A percentile compares a stretch with the other conserved stretches of the same genome.
phyloP scores from a whole-genome alignment of 2,888 invertebrate genomes.

The Lobophora halterata region DNA sequence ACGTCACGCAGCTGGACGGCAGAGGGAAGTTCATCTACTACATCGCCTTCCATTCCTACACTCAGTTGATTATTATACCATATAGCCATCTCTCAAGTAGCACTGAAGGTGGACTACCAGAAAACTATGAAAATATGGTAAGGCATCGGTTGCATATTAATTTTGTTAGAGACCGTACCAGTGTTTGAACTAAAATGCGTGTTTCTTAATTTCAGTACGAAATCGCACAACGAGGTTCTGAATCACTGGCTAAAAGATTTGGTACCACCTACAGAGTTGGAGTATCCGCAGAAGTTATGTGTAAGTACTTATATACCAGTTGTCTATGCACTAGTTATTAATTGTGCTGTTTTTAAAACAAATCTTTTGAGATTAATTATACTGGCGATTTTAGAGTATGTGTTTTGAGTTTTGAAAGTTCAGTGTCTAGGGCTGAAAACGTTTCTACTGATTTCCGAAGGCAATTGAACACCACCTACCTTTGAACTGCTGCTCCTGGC shows the following conservation, averaged over 20 bases:
- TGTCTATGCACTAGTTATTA: too few relatives aligned
- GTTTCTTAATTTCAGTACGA: slow-evolving; percentile 51
- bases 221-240: slow-evolving; percentile 55
- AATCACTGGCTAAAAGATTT: slow-evolving; percentile 43
- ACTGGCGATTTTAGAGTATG: too few relatives aligned
- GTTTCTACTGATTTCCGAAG: too few relatives aligned
- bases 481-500: too few relatives aligned
- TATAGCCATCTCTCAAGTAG: slow-evolving; percentile 58
- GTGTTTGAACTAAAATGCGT: slow-evolving; percentile 1
- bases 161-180: too few relatives aligned
- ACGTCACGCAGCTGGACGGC: slow-evolving; percentile 43
- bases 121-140: slow-evolving; percentile 66
- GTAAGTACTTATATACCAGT: slow-evolving; percentile 47
- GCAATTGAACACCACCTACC: too few relatives aligned
- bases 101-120: slow-evolving; percentile 35
- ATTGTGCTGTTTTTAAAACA: too few relatives aligned
- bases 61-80: slow-evolving; percentile 76
- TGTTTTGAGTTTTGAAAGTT: too few relatives aligned
- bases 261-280: slow-evolving; percentile 61
- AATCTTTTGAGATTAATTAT: too few relatives aligned
- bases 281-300: slow-evolving; percentile 62
- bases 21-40: slow-evolving; percentile 64
- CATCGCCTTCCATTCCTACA: slow-evolving; percentile 79
- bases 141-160: too few relatives aligned
- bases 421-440: too few relatives aligned